Base-by-base conservation (phyloP, 2,888 invertebrate genomes). In the Eristalinus aeneus region DNA sequence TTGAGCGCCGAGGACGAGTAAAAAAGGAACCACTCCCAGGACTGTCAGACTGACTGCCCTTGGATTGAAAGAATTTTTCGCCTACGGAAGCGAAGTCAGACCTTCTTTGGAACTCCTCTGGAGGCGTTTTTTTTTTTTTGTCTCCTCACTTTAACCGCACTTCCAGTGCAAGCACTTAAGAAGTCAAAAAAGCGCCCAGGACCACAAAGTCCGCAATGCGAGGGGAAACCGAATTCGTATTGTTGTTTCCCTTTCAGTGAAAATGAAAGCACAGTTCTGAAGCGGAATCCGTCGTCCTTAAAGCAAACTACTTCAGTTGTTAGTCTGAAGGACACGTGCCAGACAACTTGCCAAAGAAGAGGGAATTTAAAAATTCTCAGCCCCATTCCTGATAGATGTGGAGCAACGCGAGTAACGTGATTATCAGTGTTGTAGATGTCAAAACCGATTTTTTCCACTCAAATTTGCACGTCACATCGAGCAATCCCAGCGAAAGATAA, bases 141-240 rank as follows among this genome's bases (percentile, higher is more conserved):
- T 60, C 16, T 74, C 71, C 63, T 72, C 74, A 69, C 22, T 68
- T 76, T 46, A 68, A 78, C 65, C 56, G 53, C 60, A 46, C 68
- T 81, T 76, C 76, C 81, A 73, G 73, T 76, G 85, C 85, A 80
- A 81, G 60, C 81, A 81, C 80, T 85, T 73, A 79, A 84, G 69
- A 54, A 65, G 16, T 16, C 46, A 16, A 46, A 46, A 46, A 16
- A 46, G 46, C 8, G 8, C 16, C 32, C 46, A 64, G 36, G 71
- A 78, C 74, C 78, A 74, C 65, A 46, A 54, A 74, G 74, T 69
- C 84, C 68, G 85, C 85, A 85, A 65, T 85, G 85, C 85, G 85
- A 60, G 75, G 16, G 71, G 64, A 85, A 72, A 81, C 76, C 80
- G 72, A 63, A 72, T 80, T 68, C 67, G 85, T 64, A 68, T 46